Evolutionary conservation across 1,140 invertebrate genomes (phyloP).

Genomic region (Odontomachus brunneus): DNA sequence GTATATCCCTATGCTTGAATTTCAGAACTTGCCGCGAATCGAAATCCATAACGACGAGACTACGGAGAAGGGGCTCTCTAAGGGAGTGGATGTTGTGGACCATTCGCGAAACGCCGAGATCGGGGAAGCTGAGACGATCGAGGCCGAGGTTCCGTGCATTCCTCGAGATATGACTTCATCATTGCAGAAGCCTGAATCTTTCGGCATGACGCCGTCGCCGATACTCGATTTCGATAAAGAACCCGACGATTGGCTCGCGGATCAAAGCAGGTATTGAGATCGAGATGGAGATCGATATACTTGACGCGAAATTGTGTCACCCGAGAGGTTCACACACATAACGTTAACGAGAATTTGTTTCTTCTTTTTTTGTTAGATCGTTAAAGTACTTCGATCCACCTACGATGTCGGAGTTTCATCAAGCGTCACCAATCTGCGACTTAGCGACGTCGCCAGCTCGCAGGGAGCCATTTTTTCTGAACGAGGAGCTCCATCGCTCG

Average conservation of each 20-base stretch:
- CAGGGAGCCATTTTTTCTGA: slow-evolving; percentile 65
- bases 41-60: neutral
- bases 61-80: neutral
- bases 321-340: neutral
- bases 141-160: slow-evolving; percentile 19
- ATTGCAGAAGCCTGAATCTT: slow-evolving; percentile 62
- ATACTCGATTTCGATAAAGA: slow-evolving; percentile 18
- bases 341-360: slow-evolving; percentile 19
- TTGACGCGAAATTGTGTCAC: too few species aligned
- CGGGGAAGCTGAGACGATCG: neutral
- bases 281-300: neutral
- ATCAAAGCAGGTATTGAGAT: slow-evolving; percentile 28
- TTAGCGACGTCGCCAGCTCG: neutral
- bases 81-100: slow-evolving; percentile 56
- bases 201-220: slow-evolving; percentile 54
- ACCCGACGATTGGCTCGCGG: slow-evolving; percentile 35
- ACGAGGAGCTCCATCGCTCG: slow-evolving; percentile 65
- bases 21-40: slow-evolving; percentile 33
- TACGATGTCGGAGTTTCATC: slow-evolving; percentile 41
- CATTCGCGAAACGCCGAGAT: slow-evolving; percentile 17
- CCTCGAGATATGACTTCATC: neutral
- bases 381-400: slow-evolving; percentile 60
- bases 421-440: slow-evolving; percentile 24
- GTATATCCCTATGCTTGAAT: neutral
- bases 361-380: slow-evolving; percentile 15